Conservation (phyloP, 2,888 invertebrate genomes). For the Thera obeliscata region DNA sequence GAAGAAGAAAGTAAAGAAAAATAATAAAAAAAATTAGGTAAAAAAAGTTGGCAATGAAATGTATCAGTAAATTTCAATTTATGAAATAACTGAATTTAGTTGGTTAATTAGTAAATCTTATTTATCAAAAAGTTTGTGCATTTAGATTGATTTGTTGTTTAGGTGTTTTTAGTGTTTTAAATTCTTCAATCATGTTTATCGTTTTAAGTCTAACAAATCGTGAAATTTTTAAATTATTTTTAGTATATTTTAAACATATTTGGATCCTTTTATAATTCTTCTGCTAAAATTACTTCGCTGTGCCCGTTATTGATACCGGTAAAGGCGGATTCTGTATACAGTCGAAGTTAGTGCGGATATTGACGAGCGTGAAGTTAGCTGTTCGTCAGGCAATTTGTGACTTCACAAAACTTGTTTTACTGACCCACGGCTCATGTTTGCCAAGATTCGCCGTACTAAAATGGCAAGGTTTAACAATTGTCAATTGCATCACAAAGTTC, state of each 20-base stretch:
- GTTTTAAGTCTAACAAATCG: constrained; percentile 38
- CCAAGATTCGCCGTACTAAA: too few relatives aligned
- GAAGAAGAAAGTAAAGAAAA: neutral
- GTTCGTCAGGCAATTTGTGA: too few relatives aligned
- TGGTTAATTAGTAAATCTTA: constrained; percentile 34
- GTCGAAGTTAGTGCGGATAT: too few relatives aligned
- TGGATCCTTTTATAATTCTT: neutral
- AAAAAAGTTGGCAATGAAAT: constrained; percentile 8
- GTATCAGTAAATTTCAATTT: constrained; percentile 5
- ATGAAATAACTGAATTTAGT: constrained; percentile 22
- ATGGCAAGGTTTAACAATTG: constrained; percentile 14
- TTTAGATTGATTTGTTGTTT: constrained; percentile 53
- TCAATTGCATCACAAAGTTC: constrained; percentile 38
- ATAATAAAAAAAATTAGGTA: constrained; percentile 11
- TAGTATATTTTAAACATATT: constrained; percentile 12
- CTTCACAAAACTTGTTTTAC: too few relatives aligned
- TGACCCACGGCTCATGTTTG: too few relatives aligned
- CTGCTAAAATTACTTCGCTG: neutral
- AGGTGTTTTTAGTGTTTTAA: constrained; percentile 44
- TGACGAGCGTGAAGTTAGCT: too few relatives aligned
- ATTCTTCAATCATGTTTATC: constrained; percentile 43
- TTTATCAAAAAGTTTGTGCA: constrained; percentile 48
- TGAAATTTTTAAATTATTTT: constrained; percentile 14
- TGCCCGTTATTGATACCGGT: neutral
- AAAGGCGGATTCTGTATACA: too few relatives aligned